Conservation (phyloP, 2,888 invertebrate genomes). For the Scaptomyza flava region DNA sequence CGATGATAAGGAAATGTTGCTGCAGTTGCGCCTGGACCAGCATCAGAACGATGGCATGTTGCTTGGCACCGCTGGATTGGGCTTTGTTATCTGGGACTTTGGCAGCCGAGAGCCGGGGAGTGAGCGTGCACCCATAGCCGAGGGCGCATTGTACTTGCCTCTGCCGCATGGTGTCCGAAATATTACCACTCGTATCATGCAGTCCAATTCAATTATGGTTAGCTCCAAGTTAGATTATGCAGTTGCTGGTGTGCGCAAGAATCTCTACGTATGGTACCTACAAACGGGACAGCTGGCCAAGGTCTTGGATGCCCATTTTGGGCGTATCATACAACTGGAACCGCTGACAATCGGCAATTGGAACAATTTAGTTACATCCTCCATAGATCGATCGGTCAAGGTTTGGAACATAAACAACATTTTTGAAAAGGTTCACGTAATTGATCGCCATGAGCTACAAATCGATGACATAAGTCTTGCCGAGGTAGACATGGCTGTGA, state of each 20-base stretch:
- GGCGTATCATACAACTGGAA: conserved; percentile 95
- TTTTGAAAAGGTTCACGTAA: conserved; percentile 98
- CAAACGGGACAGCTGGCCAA: conserved; percentile 93
- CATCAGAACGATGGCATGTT: conserved; percentile 89
- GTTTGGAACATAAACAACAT: conserved; percentile 99
- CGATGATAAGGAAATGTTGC: conserved; percentile 90
- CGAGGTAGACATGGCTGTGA: conserved; percentile 92
- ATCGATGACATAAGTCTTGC: conserved; percentile 96
- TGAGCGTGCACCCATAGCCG: conserved; percentile 81
- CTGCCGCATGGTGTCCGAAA: conserved; percentile 95
- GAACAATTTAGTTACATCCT: conserved; percentile 98
- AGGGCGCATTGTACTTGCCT: conserved; percentile 88
- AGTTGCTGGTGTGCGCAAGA: conserved; percentile 97
- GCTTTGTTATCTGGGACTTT: conserved; percentile 93
- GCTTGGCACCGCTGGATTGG: conserved; percentile 93
- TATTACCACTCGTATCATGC: conserved; percentile 95
- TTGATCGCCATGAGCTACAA: conserved; percentile 97
- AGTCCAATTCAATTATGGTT: conserved; percentile 95
- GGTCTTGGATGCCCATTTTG: conserved; percentile 98
- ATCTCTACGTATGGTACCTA: conserved; percentile 96
- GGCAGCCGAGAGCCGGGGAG: conserved; percentile 85
- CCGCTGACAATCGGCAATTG: conserved; percentile 94
- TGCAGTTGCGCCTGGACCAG: conserved; percentile 93
- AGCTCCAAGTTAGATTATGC: conserved; percentile 96
- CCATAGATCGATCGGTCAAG: conserved; percentile 98